Base-by-base conservation (phyloP, 2,797 vertebrate species). In the Melanotaenia boesemani region DNA sequence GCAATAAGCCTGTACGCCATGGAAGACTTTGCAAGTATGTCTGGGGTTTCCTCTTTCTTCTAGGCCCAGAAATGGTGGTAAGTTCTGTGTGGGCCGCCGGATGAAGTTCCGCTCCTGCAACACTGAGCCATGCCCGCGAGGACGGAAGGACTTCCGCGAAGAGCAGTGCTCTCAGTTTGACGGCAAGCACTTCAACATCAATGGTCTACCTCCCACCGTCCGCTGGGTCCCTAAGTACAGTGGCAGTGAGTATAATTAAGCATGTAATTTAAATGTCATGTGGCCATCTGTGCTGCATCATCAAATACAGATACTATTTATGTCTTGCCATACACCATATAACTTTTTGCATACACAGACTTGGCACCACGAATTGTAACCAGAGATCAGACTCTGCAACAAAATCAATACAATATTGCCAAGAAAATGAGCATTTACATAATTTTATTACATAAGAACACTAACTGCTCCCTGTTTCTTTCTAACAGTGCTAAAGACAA, bases 51-150 rank as follows among this genome's bases (percentile, higher is more conserved):
- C 2, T 24, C 2, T 39, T 0, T 32, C 2, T 60, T 26, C 65
- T 63, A 99, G 98, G 93, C 98, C 98, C 71, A 96, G 94, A 87
- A 97, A 97, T 34, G 97, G 97, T 59, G 98, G 98, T 34, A 97
- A 93, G 77, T 99, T 97, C 89, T 99, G 98, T 67, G 96, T 99
- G 70, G 98, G 98, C 75, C 97, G 97, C 73, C 95, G 97, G 87
- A 98, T 98, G 97, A 99, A 97, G 88, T 99, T 99, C 93, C 96
- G 96, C 54, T 99, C 98, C 0, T 99, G 98, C 93, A 98, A 96
- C 85, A 98, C 96, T 48, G 97, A 97, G 89, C 95, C 96, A 0
- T 99, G 98, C 92, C 96, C 97, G 15, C 95, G 96, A 81, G 97
- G 95, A 72, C 91, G 73, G 78, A 95, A 94, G 83, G 97, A 98